These are phyloP conservation scores for Mesochorus sp. DNA, from an alignment of 2,888 invertebrate genomes.

Conservation along the genomic window DNA sequence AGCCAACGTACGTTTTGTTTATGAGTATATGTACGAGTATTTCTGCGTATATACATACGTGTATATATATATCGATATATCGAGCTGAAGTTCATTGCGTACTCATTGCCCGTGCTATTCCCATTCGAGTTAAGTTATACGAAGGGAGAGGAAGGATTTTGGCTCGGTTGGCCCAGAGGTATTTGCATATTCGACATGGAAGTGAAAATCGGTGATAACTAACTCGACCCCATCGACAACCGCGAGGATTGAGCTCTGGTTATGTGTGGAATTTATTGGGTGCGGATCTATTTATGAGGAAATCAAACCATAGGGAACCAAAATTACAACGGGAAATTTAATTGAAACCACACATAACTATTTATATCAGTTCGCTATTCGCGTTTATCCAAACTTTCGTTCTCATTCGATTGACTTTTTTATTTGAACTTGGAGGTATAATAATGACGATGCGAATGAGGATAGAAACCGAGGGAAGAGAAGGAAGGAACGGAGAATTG, in stretches of 20 bases:
- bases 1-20: conserved; percentile 11
- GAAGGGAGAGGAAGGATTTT: not conserved
- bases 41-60: not conserved
- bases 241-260: conserved; percentile 39
- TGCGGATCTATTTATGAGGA: conserved; percentile 43
- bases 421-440: too few relatives aligned
- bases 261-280: conserved; percentile 37
- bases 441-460: too few relatives aligned
- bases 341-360: too few relatives aligned
- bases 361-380: not conserved
- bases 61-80: not conserved
- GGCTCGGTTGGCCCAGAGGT: conserved; percentile 13
- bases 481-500: not conserved
- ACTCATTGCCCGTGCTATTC: conserved; percentile 15
- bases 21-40: not conserved
- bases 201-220: conserved; percentile 58
- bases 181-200: conserved; percentile 57
- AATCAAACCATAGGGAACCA: too few relatives aligned
- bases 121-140: conserved; percentile 11
- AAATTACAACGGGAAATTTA: conserved; percentile 15
- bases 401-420: too few relatives aligned
- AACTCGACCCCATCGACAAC: conserved; percentile 15
- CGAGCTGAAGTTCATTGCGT: conserved; percentile 10
- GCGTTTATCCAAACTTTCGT: too few relatives aligned
- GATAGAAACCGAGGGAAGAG: too few relatives aligned